phyloP scores from a whole-genome alignment of 2,888 invertebrate species.

The Oligia fasciuncula region DNA sequence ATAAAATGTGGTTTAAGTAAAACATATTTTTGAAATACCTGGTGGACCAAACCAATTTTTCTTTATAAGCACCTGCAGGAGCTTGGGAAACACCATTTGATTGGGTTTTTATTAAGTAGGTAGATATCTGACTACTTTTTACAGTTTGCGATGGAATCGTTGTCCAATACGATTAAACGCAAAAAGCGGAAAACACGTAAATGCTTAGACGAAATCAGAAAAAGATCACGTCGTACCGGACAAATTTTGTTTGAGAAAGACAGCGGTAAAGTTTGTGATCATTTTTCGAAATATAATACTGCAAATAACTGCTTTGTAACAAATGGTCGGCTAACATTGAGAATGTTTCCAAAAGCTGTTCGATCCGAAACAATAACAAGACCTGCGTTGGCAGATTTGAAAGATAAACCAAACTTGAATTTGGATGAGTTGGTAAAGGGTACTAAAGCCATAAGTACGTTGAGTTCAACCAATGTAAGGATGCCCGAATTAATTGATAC shows the following conservation, averaged over 20 bases:
- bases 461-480: slow-evolving; percentile 19
- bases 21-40: background rate
- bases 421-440: slow-evolving; percentile 57
- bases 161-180: slow-evolving; percentile 69
- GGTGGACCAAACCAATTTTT: background rate
- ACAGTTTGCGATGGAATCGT: slow-evolving; percentile 69
- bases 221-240: slow-evolving; percentile 70
- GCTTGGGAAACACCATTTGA: slow-evolving; percentile 2
- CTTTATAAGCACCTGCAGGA: background rate
- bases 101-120: background rate
- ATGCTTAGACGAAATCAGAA: slow-evolving; percentile 82
- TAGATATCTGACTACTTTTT: background rate
- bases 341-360: slow-evolving; percentile 80
- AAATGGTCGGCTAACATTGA: slow-evolving; percentile 78
- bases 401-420: slow-evolving; percentile 61
- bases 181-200: slow-evolving; percentile 83
- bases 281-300: slow-evolving; percentile 49
- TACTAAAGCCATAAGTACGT: slow-evolving; percentile 30
- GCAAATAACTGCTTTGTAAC: slow-evolving; percentile 72
- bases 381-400: slow-evolving; percentile 69
- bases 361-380: slow-evolving; percentile 83
- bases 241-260: slow-evolving; percentile 46
- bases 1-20: background rate
- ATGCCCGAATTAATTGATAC: slow-evolving; percentile 32
- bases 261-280: slow-evolving; percentile 38